These are phyloP conservation scores for Alethe castanea DNA, from an alignment of 2,113 vertebrate species.

Conservation along the genomic window DNA sequence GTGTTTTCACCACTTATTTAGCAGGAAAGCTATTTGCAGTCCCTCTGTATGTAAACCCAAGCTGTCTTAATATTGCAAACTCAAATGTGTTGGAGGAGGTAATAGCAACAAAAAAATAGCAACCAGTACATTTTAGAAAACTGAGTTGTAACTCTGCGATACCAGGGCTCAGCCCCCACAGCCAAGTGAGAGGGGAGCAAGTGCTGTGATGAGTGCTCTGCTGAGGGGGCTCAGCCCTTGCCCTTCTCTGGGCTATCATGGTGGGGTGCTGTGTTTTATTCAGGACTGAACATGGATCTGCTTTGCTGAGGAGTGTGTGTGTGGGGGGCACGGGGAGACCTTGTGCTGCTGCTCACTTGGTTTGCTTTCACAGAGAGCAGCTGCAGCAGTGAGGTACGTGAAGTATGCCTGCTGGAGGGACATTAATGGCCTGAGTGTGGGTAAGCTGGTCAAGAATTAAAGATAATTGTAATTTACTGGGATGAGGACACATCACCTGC, in stretches of 20 bases:
- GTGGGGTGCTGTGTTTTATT: not conserved
- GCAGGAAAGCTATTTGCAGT: conserved; percentile 48
- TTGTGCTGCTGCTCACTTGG: not conserved
- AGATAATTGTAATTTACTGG: not conserved
- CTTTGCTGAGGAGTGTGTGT: not conserved
- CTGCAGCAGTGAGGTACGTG: fast-evolving
- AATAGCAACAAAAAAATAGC: conserved; percentile 31
- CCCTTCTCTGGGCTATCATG: not conserved
- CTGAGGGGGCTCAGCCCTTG: not conserved
- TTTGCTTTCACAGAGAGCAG: not conserved
- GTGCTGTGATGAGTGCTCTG: not conserved
- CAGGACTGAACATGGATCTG: not conserved
- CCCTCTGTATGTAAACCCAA: conserved; percentile 47
- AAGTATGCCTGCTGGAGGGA: fast-evolving
- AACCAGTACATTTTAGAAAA: not conserved
- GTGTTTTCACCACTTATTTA: conserved; percentile 48
- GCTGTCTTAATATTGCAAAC: conserved; percentile 51
- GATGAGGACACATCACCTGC: not conserved
- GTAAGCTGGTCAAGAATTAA: not conserved
- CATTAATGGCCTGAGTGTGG: not conserved
- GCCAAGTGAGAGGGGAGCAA: not conserved
- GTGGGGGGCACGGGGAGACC: not conserved
- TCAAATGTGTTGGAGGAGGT: conserved; percentile 51
- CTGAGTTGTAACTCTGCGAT: fast-evolving
- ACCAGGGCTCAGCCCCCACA: fast-evolving